Conservation (phyloP, 1,140 invertebrate genomes). For the Tetragonula clypearis region DNA sequence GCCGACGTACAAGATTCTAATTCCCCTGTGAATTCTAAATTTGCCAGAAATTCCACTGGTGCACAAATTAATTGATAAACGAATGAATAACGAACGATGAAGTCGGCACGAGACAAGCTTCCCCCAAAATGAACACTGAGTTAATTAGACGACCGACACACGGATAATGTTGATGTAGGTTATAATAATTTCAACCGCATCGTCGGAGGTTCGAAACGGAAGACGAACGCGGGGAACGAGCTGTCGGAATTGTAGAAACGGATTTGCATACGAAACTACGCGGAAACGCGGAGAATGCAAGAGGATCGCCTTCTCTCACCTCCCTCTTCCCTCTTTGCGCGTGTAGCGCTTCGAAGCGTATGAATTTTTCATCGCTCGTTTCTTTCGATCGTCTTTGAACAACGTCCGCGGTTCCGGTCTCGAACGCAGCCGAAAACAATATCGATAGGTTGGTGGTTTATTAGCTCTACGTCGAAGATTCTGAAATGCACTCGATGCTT, state of each 20-base stretch:
- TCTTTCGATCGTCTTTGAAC: background rate
- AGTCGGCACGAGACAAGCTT: background rate
- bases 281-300: background rate
- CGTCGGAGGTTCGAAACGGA: background rate
- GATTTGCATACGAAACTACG: background rate
- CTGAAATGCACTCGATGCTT: background rate
- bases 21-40: no score
- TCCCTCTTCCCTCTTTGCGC: background rate
- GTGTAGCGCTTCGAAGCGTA: background rate
- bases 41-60: no score
- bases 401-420: background rate
- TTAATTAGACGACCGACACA: background rate
- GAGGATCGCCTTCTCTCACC: background rate
- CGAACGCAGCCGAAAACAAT: background rate
- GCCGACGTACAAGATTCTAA: no score
- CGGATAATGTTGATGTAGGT: background rate
- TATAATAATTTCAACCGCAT: background rate
- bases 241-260: background rate
- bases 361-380: background rate
- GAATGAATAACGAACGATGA: background rate
- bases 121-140: background rate
- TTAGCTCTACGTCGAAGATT: background rate
- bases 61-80: background rate
- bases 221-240: background rate
- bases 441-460: background rate